Conservation (phyloP, 2,113 vertebrate genomes). For the Synchiropus splendidus region DNA sequence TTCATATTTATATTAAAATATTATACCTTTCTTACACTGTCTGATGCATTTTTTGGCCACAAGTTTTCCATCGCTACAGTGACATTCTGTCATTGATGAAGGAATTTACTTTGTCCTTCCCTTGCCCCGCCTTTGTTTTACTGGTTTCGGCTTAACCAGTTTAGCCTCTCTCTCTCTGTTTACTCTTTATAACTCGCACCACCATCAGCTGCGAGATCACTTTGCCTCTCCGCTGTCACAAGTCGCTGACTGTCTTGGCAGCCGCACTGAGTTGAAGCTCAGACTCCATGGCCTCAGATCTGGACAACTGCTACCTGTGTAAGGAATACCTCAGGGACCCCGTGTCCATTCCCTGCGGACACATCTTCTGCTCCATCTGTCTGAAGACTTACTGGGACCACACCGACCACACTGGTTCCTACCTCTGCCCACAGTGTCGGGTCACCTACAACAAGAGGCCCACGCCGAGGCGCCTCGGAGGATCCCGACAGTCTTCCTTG, state of each 20-base stretch:
- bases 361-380: constrained; percentile 66
- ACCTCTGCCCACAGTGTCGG: constrained; percentile 63
- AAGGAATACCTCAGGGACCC: constrained; percentile 69
- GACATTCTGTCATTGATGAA: constrained; percentile 26
- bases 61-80: too few relatives aligned
- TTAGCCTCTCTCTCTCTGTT: constrained; percentile 64
- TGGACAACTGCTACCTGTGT: constrained; percentile 65
- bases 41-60: too few relatives aligned
- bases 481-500: constrained; percentile 38
- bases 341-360: constrained; percentile 69
- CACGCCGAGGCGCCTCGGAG: constrained; percentile 48
- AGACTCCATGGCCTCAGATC: constrained; percentile 56
- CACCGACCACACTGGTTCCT: constrained; percentile 57
- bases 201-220: constrained; percentile 39
- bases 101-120: constrained; percentile 32
- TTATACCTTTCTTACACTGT: too few relatives aligned
- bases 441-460: constrained; percentile 70
- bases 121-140: constrained; percentile 60
- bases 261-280: neutral
- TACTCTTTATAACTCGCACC: constrained; percentile 60
- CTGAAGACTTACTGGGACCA: constrained; percentile 75
- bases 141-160: constrained; percentile 76
- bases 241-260: constrained; percentile 4
- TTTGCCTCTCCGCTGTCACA: constrained; percentile 45
- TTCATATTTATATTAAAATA: too few relatives aligned